Percentiles rank a stretch among this genome's conserved stretches.
Conservation (phyloP, 2,113 vertebrate species). For the Lathamus discolor region DNA sequence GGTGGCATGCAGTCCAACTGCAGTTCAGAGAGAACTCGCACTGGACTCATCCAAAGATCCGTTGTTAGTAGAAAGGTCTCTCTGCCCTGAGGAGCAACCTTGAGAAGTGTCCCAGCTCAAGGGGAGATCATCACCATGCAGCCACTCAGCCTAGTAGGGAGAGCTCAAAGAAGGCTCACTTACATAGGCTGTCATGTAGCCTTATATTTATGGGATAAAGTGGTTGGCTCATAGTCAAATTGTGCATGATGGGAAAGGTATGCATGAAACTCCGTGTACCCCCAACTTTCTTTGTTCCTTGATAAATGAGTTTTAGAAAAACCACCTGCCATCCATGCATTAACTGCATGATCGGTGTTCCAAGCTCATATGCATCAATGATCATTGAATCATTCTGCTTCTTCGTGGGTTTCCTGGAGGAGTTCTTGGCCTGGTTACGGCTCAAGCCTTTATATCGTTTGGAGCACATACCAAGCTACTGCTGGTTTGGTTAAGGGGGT, state of each 20-base stretch:
- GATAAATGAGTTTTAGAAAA: not conserved
- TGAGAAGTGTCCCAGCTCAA: not conserved
- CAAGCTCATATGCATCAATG: not conserved
- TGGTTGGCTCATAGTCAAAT: not conserved
- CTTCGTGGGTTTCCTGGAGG: not conserved
- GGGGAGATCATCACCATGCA: not conserved
- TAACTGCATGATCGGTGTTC: not conserved
- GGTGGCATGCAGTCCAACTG: not conserved
- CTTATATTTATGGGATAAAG: not conserved
- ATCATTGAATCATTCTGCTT: not conserved
- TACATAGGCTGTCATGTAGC: not conserved
- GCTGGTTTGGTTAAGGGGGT: not conserved
- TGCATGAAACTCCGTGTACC: not conserved
- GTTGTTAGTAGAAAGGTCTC: not conserved
- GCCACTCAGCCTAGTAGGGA: not conserved
- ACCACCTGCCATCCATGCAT: not conserved
- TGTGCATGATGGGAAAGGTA: not conserved
- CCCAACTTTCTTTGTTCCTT: not conserved
- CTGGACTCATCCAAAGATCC: not conserved
- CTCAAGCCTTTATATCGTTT: not conserved
- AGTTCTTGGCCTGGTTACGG: not conserved
- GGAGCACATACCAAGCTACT: not conserved
- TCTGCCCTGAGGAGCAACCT: not conserved
- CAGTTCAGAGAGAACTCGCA: not conserved
- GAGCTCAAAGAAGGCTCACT: not conserved